Percentiles rank a stretch among this genome's conserved stretches.
Conservation (phyloP, 2,797 vertebrate species). For the Lacerta viridis region DNA sequence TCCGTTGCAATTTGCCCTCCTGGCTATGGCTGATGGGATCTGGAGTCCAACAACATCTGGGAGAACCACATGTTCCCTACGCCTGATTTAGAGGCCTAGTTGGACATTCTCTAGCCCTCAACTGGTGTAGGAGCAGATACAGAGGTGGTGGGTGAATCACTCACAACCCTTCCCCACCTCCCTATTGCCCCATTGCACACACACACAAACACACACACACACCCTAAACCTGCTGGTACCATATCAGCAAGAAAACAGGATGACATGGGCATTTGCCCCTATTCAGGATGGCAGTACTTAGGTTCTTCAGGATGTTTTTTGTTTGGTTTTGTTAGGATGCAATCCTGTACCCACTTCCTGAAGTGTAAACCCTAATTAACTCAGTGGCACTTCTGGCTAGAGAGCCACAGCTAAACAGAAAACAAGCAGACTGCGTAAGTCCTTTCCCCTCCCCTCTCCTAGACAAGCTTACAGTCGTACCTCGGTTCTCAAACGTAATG, state of each 20-base stretch:
- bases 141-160: not conserved
- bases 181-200: not conserved
- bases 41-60: too few relatives aligned
- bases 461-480: too few relatives aligned
- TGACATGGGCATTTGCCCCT: too few relatives aligned
- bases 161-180: too few relatives aligned
- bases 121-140: not conserved
- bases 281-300: not conserved
- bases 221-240: not conserved
- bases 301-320: not conserved
- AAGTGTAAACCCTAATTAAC: not conserved
- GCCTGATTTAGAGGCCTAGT: not conserved
- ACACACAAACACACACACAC: too few relatives aligned
- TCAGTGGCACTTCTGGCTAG: not conserved
- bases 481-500: too few relatives aligned
- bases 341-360: not conserved
- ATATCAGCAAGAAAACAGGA: too few relatives aligned
- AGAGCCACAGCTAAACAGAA: not conserved
- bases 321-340: not conserved
- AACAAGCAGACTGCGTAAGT: too few relatives aligned
- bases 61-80: too few relatives aligned
- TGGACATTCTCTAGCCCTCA: not conserved
- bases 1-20: too few relatives aligned
- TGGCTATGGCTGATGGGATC: too few relatives aligned
- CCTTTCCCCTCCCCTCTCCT: too few relatives aligned